Evolutionary conservation across 2,113 vertebrate species (phyloP).

Genomic region (Thermophis baileyi): DNA sequence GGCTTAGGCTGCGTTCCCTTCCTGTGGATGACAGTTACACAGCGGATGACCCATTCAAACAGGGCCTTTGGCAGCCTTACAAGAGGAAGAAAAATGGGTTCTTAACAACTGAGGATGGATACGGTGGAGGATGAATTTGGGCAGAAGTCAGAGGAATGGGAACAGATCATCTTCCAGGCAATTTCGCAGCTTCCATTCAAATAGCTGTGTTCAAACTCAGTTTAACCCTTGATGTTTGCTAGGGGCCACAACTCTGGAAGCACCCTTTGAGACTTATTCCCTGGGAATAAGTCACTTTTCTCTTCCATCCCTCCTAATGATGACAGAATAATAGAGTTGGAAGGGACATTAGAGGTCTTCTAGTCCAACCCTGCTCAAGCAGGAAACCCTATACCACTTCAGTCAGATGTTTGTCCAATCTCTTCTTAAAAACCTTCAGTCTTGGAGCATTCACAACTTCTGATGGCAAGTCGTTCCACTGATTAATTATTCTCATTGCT

Average conservation of each 20-base stretch:
- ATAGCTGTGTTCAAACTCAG: neutral
- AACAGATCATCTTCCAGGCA: too few relatives aligned
- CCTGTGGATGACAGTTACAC: conserved; percentile 22
- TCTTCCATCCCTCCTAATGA: neutral
- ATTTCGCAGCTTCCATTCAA: neutral
- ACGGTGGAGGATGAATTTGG: neutral
- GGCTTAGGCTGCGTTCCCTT: conserved; percentile 21
- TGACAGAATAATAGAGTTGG: neutral
- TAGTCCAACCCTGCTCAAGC: neutral
- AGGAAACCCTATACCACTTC: neutral
- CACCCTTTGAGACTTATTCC: neutral
- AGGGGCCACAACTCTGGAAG: neutral
- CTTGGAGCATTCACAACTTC: neutral
- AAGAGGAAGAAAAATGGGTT: conserved; percentile 19
- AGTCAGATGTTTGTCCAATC: neutral
- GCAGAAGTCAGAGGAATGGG: conserved; percentile 21
- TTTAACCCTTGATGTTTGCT: neutral
- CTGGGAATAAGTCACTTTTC: neutral
- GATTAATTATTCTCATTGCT: neutral
- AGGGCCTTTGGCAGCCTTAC: conserved; percentile 18
- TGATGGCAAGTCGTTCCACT: too few relatives aligned
- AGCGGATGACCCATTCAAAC: conserved; percentile 3
- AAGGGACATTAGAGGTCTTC: neutral
- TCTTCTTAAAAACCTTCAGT: neutral
- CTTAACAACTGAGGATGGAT: conserved; percentile 4